Evolutionary conservation across 1,140 invertebrate genomes (phyloP).

Genomic region (Contarinia nasturtii): DNA sequence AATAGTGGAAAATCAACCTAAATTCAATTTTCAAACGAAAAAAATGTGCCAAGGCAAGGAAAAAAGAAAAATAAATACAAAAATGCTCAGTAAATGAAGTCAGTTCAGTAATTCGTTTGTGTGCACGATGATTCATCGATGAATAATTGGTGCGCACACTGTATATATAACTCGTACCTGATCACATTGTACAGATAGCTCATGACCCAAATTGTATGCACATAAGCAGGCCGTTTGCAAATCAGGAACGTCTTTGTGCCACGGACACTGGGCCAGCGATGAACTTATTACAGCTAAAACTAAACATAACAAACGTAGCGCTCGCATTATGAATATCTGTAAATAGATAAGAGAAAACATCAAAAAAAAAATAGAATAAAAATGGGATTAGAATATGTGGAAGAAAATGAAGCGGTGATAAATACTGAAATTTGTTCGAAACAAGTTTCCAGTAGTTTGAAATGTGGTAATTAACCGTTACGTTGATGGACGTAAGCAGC

Average conservation of each 20-base stretch:
- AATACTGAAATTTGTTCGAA: too few species aligned
- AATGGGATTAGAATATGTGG: neutral
- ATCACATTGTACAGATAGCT: constrained; percentile 76
- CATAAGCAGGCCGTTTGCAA: constrained; percentile 76
- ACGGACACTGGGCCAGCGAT: constrained; percentile 56
- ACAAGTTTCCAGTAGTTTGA: too few species aligned
- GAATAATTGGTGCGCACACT: neutral
- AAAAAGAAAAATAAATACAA: neutral
- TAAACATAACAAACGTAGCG: neutral
- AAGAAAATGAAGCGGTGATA: neutral
- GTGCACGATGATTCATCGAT: neutral
- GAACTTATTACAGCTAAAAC: constrained; percentile 4
- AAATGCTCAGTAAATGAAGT: neutral
- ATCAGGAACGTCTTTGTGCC: constrained; percentile 47
- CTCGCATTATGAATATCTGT: neutral
- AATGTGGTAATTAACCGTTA: too few species aligned
- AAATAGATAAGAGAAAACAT: neutral
- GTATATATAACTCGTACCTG: constrained; percentile 31
- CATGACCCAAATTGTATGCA: constrained; percentile 59
- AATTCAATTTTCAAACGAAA: neutral
- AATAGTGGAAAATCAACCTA: constrained; percentile 58
- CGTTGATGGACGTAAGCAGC: too few species aligned
- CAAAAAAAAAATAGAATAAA: neutral
- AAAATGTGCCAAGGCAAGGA: neutral
- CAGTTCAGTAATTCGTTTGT: neutral